These are phyloP conservation scores for Prochilodus magdalenae DNA, from an alignment of 2,113 vertebrate genomes.

Conservation along the genomic window DNA sequence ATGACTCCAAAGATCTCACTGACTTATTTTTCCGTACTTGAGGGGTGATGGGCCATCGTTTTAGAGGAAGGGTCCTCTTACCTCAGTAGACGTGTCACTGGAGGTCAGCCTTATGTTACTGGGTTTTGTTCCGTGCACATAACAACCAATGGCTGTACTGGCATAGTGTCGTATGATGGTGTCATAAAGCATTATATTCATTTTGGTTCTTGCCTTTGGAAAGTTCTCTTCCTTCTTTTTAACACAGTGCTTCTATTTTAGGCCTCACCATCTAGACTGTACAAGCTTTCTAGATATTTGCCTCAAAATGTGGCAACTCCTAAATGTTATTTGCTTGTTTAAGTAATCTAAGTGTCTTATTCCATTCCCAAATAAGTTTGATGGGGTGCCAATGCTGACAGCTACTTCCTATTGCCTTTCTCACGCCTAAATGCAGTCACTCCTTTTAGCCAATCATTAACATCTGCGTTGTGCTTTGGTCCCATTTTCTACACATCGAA, in stretches of 20 bases:
- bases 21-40: conserved; percentile 38
- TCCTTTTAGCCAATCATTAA: too few species aligned
- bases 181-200: conserved; percentile 2
- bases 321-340: too few species aligned
- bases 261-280: too few species aligned
- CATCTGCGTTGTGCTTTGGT: too few species aligned
- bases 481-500: too few species aligned
- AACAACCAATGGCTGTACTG: not conserved
- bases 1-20: conserved; percentile 33
- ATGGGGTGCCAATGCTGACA: too few species aligned
- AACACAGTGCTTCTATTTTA: not conserved
- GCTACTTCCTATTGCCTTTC: too few species aligned
- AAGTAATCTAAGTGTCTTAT: too few species aligned
- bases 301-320: too few species aligned
- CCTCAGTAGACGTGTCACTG: conserved; percentile 24
- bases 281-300: not conserved
- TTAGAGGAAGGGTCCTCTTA: conserved; percentile 35
- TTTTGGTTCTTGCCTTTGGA: not conserved
- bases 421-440: too few species aligned
- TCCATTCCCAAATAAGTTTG: too few species aligned
- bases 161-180: not conserved
- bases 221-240: not conserved
- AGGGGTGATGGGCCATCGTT: conserved; percentile 35
- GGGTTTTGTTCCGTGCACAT: not conserved
- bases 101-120: not conserved